Percentiles rank a stretch among this genome's conserved stretches.
Conservation (phyloP, 2,888 invertebrate species). For the Quadroppia sp. region DNA sequence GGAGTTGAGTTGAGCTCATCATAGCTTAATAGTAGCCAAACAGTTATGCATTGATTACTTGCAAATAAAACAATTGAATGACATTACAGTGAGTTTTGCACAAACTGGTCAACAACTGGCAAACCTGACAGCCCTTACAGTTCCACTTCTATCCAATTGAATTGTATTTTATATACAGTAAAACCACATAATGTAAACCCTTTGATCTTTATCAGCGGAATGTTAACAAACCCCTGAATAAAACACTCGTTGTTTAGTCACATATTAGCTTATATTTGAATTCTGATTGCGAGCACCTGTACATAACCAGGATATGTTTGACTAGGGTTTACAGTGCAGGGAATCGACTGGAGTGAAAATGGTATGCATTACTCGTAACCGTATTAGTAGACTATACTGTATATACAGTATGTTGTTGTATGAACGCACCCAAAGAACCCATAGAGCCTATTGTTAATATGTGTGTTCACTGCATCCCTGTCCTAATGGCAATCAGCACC, state of each 20-base stretch:
- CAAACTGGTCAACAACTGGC: background rate
- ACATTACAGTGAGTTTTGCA: conserved; percentile 12
- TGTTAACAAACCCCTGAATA: background rate
- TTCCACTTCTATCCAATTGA: no score
- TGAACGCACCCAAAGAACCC: background rate
- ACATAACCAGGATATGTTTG: background rate
- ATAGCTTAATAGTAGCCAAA: conserved; percentile 7
- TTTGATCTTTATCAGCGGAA: no score
- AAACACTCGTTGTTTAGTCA: no score
- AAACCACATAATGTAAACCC: no score
- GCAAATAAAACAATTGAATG: background rate
- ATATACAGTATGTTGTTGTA: background rate
- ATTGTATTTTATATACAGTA: no score
- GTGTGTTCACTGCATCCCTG: background rate
- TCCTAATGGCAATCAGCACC: background rate
- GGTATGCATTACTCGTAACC: no score
- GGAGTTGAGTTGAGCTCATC: background rate
- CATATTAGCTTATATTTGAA: no score
- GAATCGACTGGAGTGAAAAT: no score
- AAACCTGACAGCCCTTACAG: no score
- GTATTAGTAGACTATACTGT: background rate
- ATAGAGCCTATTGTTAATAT: background rate
- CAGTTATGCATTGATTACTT: background rate
- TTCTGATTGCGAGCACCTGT: no score
- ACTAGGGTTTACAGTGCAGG: no score